Base-by-base conservation (phyloP, 1,140 invertebrate species). In the Drosophila sturtevanti region DNA sequence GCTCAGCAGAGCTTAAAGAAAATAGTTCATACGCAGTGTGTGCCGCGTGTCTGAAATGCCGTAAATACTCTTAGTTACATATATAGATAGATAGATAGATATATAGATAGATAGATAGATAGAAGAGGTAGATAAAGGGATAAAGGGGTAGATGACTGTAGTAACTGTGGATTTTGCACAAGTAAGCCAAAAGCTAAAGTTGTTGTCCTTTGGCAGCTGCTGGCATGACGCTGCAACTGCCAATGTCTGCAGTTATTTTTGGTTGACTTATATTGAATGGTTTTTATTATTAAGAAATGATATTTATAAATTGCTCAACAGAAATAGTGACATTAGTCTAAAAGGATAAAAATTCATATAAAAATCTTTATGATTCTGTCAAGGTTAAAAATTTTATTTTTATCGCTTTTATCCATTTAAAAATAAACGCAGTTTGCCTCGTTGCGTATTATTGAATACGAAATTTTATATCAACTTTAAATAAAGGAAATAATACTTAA, bases 21-120 rank as follows among this genome's bases (percentile, higher is more conserved):
- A 82, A 86, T 86, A 82, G 75, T 74, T 86, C 84, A 86, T 86
- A 79, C 82, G 82, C 84, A 78, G 82, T 82, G 81, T 85, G 70
- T 51, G 70, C 74, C 81, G 81, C 81, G 69, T 82, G 66, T 71
- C 77, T 70, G 65, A 68, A 76, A 87, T 87, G 73, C 84, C 82
- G 63, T 84, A 87, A 89, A 87, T 86, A 68, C 79, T 63, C 62
- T 60, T 27, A 52, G 63, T 35, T 65, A 48, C 54, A 44, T 22
- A 58, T 34, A 44, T 4, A 24, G 12, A 24, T 9, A 54, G n/a
- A 3, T 34, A 38, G 18, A 22, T n/a, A n/a, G n/a, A n/a, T n/a
- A n/a, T n/a, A n/a, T n/a, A 4, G 24, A n/a, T 16, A 38, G n/a
- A n/a, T 22, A 52, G 51, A 27, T 51, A 37, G 48, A n/a, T 6